Percentiles rank a stretch among this genome's conserved stretches.
These are phyloP conservation scores for Calliopsis andreniformis DNA, from an alignment of 1,140 invertebrate species.

Conservation along the genomic window DNA sequence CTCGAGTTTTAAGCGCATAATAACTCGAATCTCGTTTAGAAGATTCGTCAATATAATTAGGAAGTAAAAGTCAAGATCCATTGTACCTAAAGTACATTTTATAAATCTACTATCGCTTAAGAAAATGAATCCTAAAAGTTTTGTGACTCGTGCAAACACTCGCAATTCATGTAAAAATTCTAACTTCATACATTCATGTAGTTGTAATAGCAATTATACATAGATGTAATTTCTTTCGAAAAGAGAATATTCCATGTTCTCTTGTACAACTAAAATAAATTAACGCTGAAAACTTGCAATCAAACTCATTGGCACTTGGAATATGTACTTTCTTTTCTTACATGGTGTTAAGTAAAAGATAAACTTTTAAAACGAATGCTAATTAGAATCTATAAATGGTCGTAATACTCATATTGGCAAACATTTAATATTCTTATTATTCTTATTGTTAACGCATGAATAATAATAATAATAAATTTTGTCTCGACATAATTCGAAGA, in stretches of 20 bases:
- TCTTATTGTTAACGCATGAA: slow-evolving; percentile 33
- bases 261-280: slow-evolving; percentile 39
- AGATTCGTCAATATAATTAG: slow-evolving; percentile 30
- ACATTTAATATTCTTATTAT: slow-evolving; percentile 11
- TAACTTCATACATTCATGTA: slow-evolving; percentile 2
- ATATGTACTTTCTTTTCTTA: neutral
- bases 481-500: neutral
- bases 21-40: neutral
- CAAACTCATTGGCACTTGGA: slow-evolving; percentile 30
- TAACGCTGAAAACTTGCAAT: slow-evolving; percentile 21
- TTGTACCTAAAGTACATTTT: slow-evolving; percentile 15
- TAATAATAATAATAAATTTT: neutral
- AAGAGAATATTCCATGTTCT: neutral
- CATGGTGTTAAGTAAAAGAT: neutral
- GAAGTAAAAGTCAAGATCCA: slow-evolving; percentile 23
- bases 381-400: slow-evolving; percentile 3
- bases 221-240: neutral
- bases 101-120: slow-evolving; percentile 11
- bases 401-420: slow-evolving; percentile 6
- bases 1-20: slow-evolving; percentile 10
- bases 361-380: neutral
- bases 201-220: slow-evolving; percentile 14
- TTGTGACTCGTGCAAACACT: slow-evolving; percentile 12
- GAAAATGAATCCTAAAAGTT: slow-evolving; percentile 13
- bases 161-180: slow-evolving; percentile 34